phyloP scores from a whole-genome alignment of 2,113 vertebrate genomes.

The Solea solea region DNA sequence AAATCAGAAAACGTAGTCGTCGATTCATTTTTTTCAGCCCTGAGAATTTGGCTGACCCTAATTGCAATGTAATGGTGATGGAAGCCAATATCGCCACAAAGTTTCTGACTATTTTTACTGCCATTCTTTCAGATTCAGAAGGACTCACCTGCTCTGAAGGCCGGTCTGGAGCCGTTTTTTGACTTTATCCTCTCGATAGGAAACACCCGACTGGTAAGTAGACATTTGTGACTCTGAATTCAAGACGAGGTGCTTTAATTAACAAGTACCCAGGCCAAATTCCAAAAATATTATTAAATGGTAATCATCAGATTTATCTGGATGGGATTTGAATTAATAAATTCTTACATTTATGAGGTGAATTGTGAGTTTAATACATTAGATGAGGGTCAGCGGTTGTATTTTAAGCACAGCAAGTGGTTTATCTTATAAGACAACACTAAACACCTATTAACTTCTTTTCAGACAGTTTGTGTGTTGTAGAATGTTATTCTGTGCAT shows the following conservation, averaged over 20 bases:
- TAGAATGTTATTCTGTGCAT: not conserved
- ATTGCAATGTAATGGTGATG: no score
- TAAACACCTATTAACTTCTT: not conserved
- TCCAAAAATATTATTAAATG: not conserved
- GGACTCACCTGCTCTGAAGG: conserved; percentile 89
- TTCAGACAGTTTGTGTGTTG: not conserved
- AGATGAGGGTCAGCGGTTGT: no score
- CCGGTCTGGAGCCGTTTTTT: conserved; percentile 94
- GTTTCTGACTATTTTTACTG: no score
- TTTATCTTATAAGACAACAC: no score
- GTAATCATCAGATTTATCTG: not conserved
- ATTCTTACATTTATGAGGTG: no score
- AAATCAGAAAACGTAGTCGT: no score
- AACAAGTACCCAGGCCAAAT: not conserved
- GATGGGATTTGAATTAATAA: no score
- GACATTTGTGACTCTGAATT: not conserved
- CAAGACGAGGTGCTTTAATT: not conserved
- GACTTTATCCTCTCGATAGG: conserved; percentile 96
- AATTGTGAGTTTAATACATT: no score
- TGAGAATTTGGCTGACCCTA: no score
- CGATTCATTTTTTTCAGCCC: no score
- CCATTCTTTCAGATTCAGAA: conserved; percentile 85
- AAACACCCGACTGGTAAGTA: conserved; percentile 85
- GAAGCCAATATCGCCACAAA: no score
- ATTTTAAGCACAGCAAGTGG: not conserved